Percentiles rank a stretch among this genome's conserved stretches.
These are phyloP conservation scores for Myrmecophaga tridactyla DNA, from an alignment of 2,113 vertebrate genomes.

Conservation along the genomic window DNA sequence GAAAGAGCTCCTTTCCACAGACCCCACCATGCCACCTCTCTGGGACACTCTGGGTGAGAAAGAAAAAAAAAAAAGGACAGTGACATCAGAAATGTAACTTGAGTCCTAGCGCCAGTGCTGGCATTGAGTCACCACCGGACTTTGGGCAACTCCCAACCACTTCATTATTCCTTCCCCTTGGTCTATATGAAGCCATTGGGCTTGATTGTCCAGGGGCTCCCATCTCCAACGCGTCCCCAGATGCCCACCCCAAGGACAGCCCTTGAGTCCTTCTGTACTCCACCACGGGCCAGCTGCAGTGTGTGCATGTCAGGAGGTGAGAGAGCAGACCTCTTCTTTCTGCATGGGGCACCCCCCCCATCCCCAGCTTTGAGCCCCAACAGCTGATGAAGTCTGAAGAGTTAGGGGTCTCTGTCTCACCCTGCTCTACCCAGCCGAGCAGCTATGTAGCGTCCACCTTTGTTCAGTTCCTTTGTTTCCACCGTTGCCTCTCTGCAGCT, in stretches of 20 bases:
- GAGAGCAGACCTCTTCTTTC: too few relatives aligned
- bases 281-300: accelerated
- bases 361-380: not conserved
- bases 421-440: too few relatives aligned
- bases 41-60: not conserved
- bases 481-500: too few relatives aligned
- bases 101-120: not conserved
- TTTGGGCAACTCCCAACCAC: not conserved
- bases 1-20: not conserved
- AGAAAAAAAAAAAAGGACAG: too few relatives aligned
- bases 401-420: not conserved
- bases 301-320: too few relatives aligned
- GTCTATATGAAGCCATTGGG: not conserved
- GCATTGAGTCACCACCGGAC: not conserved
- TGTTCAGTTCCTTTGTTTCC: too few relatives aligned
- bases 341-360: too few relatives aligned
- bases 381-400: accelerated
- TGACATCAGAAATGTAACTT: not conserved
- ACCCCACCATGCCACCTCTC: not conserved
- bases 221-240: not conserved
- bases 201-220: not conserved
- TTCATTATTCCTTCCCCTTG: not conserved
- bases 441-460: accelerated
- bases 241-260: not conserved
- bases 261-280: not conserved